These are phyloP conservation scores for Promerops cafer DNA, from an alignment of 2,113 vertebrate genomes.

Conservation along the genomic window DNA sequence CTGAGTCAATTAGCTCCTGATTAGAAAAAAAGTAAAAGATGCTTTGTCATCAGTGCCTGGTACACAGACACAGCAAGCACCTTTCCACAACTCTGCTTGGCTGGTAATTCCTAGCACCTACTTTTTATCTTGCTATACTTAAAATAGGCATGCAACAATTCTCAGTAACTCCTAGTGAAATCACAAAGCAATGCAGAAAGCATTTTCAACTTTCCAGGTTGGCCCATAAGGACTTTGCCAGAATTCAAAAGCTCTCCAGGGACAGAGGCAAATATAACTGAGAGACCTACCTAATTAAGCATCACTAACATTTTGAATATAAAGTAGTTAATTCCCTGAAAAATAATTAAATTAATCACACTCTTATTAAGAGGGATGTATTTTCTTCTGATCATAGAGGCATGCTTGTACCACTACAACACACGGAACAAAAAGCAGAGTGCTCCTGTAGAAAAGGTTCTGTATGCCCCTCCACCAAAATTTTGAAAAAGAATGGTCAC, in stretches of 20 bases:
- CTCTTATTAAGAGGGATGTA: neutral
- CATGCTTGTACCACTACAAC: neutral
- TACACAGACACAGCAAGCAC: neutral
- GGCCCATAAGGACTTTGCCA: neutral
- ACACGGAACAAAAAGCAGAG: neutral
- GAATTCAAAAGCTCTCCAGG: neutral
- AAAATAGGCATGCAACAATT: neutral
- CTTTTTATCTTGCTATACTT: neutral
- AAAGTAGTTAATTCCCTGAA: slow-evolving; percentile 20
- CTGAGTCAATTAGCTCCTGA: neutral
- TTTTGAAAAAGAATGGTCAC: neutral
- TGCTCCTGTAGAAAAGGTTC: neutral
- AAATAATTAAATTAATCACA: slow-evolving; percentile 49
- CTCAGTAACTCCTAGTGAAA: neutral
- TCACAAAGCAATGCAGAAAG: neutral
- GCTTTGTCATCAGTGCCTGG: slow-evolving; percentile 9
- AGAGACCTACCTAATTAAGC: slow-evolving; percentile 27
- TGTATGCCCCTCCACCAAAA: neutral
- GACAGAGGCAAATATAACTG: neutral
- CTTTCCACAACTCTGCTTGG: neutral
- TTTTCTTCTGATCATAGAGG: neutral
- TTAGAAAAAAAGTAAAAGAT: neutral
- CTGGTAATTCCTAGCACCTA: neutral
- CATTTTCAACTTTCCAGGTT: neutral
- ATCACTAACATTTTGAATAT: neutral